Conservation (phyloP, 2,113 vertebrate species). For the Rhineura floridana region DNA sequence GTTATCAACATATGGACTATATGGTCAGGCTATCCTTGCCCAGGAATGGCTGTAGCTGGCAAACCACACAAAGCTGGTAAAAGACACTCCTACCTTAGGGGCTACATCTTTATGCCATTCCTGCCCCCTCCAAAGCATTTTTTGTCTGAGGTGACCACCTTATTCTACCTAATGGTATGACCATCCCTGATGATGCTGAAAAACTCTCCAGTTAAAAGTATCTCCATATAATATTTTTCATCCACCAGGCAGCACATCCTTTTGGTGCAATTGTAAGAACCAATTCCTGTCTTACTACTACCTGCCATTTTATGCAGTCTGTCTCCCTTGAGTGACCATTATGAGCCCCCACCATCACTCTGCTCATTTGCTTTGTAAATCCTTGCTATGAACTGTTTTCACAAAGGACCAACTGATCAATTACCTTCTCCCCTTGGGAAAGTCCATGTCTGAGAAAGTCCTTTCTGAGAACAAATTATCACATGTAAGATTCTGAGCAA, state of each 20-base stretch:
- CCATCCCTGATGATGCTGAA: background rate
- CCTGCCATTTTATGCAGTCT: background rate
- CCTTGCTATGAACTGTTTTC: background rate
- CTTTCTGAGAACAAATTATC: background rate
- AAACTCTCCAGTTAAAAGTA: background rate
- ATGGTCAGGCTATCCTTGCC: no score
- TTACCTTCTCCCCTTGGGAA: background rate
- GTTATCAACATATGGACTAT: no score
- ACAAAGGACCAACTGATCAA: background rate
- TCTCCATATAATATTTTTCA: background rate
- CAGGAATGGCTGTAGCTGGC: no score
- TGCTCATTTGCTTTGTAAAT: background rate
- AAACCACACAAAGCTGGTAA: no score
- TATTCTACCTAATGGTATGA: no score
- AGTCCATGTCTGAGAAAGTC: background rate
- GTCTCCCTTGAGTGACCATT: background rate
- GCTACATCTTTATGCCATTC: no score
- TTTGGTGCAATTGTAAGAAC: background rate
- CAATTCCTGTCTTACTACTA: background rate
- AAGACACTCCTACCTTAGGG: no score
- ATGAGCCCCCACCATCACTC: background rate
- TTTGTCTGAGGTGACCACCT: no score
- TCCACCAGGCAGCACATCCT: background rate
- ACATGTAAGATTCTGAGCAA: background rate
- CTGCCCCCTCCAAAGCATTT: no score